A percentile compares a stretch with the other conserved stretches of the same genome.
Evolutionary conservation across 2,888 invertebrate genomes (phyloP).

Genomic region (Apomyelois bistriatella): DNA sequence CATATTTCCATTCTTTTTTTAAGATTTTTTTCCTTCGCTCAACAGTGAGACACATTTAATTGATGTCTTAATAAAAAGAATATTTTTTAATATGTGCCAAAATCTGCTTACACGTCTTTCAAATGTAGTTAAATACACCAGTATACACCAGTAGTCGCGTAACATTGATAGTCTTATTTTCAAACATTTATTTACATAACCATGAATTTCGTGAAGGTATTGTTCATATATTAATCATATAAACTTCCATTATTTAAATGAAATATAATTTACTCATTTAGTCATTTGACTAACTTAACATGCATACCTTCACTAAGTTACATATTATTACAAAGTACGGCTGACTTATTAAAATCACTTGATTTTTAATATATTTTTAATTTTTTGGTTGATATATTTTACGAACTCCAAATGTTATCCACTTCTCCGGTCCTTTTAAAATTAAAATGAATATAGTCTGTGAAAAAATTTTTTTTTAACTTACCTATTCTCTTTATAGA

Average conservation of each 20-base stretch:
- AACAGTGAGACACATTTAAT: too few relatives aligned
- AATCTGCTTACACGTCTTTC: conserved; percentile 17
- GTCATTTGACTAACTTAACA: background rate
- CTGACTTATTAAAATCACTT: conserved; percentile 24
- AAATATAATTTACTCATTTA: conserved; percentile 11
- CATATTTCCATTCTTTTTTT: background rate
- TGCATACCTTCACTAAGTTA: conserved; percentile 28
- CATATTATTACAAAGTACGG: conserved; percentile 24
- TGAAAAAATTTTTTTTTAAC: too few relatives aligned
- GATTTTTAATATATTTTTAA: too few relatives aligned
- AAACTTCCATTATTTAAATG: conserved; percentile 11
- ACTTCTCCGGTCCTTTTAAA: too few relatives aligned
- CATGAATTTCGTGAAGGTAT: conserved; percentile 18
- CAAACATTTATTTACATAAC: conserved; percentile 20
- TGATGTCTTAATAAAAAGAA: too few relatives aligned
- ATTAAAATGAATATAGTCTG: too few relatives aligned
- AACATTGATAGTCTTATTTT: conserved; percentile 16
- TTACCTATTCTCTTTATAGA: too few relatives aligned
- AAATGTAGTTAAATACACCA: conserved; percentile 21
- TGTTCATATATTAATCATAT: conserved; percentile 12
- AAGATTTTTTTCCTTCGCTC: too few relatives aligned
- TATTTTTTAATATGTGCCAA: too few relatives aligned
- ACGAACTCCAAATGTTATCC: too few relatives aligned
- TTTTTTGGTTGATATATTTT: too few relatives aligned
- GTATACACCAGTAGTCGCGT: conserved; percentile 27